Conservation (phyloP, 2,888 invertebrate genomes). For the Eledone cirrhosa region DNA sequence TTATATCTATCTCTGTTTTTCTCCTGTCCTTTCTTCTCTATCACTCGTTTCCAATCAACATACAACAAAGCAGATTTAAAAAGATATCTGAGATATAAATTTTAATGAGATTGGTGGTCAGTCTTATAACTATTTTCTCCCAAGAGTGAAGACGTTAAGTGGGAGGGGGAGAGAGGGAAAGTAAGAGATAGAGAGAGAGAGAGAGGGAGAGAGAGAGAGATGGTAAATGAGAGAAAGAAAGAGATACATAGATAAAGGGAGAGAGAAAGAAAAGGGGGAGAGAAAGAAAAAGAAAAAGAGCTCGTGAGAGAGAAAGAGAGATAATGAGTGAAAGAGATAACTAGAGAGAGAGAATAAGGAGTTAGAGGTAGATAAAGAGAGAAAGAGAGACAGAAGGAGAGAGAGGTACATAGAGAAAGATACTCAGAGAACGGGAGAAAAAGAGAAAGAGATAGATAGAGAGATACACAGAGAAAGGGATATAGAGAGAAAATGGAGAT, state of each 20-base stretch:
- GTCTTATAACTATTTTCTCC: too few species aligned
- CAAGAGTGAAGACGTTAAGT: too few species aligned
- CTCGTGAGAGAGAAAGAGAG: background rate
- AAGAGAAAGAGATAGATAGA: background rate
- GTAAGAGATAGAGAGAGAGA: background rate
- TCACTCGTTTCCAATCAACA: too few species aligned
- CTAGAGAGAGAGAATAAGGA: too few species aligned
- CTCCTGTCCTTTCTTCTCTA: too few species aligned
- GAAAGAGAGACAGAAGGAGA: background rate
- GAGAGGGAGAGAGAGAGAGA: background rate
- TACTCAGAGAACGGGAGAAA: too few species aligned
- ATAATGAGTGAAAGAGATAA: background rate
- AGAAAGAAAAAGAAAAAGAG: conserved; percentile 24
- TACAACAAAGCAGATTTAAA: too few species aligned
- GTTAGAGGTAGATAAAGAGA: background rate
- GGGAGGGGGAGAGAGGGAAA: too few species aligned
- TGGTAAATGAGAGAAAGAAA: background rate
- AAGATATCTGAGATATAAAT: too few species aligned
- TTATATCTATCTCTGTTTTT: too few species aligned
- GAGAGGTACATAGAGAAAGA: background rate
- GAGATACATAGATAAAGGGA: background rate
- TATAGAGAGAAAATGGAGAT: background rate
- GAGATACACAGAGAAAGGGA: background rate
- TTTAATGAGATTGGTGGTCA: too few species aligned
- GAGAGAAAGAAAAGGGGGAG: conserved; percentile 21